These are phyloP conservation scores for Prosapia bicincta DNA, from an alignment of 2,888 invertebrate species.

Conservation along the genomic window DNA sequence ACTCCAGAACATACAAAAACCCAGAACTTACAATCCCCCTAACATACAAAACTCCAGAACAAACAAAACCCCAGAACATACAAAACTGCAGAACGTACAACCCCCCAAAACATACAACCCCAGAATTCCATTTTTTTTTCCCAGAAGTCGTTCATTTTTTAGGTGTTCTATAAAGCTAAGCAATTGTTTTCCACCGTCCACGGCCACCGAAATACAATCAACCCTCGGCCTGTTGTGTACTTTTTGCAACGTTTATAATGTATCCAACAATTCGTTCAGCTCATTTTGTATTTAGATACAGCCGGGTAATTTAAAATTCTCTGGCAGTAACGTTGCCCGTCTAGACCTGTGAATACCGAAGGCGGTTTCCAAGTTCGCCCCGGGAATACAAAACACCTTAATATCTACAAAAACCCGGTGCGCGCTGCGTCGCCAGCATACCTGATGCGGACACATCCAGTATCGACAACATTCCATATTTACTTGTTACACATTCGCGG, in stretches of 20 bases:
- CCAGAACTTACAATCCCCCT: too few relatives aligned
- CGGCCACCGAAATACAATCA: not conserved
- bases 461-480: not conserved
- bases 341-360: not conserved
- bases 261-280: not conserved
- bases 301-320: not conserved
- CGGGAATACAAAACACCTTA: not conserved
- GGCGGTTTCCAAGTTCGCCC: not conserved
- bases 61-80: too few relatives aligned
- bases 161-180: too few relatives aligned
- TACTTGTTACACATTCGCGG: not conserved
- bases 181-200: too few relatives aligned
- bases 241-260: not conserved
- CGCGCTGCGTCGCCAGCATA: not conserved
- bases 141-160: too few relatives aligned
- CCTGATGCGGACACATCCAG: not conserved
- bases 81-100: too few relatives aligned
- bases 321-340: not conserved
- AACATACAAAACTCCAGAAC: too few relatives aligned
- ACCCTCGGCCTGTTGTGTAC: not conserved
- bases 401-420: not conserved
- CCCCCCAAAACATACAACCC: too few relatives aligned
- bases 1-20: too few relatives aligned
- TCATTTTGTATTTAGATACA: not conserved
- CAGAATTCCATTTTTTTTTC: too few relatives aligned